Percentiles rank a stretch among this genome's conserved stretches.
These are phyloP conservation scores for Aricia artaxerxes DNA, from an alignment of 2,888 invertebrate species.

Conservation along the genomic window DNA sequence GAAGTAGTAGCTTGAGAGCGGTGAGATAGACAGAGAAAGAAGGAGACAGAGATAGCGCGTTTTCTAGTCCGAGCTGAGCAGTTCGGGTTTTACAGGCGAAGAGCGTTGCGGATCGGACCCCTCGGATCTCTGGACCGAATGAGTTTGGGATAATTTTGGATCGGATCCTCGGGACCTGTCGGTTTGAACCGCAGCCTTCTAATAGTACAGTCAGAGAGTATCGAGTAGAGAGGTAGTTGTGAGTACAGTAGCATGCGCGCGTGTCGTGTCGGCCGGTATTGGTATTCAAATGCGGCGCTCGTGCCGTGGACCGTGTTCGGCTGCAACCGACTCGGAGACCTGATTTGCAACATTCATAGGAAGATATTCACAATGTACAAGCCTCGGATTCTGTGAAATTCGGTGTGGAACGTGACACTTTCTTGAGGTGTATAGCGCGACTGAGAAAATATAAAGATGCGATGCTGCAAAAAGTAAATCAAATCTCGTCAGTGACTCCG, in stretches of 20 bases:
- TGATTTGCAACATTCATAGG: conserved; percentile 29
- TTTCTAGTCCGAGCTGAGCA: conserved; percentile 76
- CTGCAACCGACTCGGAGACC: conserved; percentile 43
- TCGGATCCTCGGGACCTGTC: conserved; percentile 68
- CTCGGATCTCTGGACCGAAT: conserved; percentile 62
- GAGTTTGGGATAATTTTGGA: conserved; percentile 52
- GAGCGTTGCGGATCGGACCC: conserved; percentile 65
- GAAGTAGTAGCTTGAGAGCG: conserved; percentile 74
- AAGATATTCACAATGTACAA: conserved; percentile 36
- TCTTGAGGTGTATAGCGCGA: not conserved
- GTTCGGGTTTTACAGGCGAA: conserved; percentile 68
- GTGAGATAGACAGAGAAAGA: conserved; percentile 75
- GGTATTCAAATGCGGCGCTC: conserved; percentile 87
- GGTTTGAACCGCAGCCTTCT: conserved; percentile 70
- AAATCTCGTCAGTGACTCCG: not conserved
- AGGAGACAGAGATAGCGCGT: conserved; percentile 73
- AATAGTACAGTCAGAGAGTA: conserved; percentile 74
- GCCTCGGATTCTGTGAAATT: conserved; percentile 33
- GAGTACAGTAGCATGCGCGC: conserved; percentile 78
- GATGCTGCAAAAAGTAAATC: not conserved
- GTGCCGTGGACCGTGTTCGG: conserved; percentile 71
- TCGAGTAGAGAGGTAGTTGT: conserved; percentile 77
- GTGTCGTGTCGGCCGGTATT: conserved; percentile 82
- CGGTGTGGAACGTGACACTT: conserved; percentile 27
- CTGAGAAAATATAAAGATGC: not conserved